Conservation (phyloP, 2,113 vertebrate genomes). For the Abramis brama region DNA sequence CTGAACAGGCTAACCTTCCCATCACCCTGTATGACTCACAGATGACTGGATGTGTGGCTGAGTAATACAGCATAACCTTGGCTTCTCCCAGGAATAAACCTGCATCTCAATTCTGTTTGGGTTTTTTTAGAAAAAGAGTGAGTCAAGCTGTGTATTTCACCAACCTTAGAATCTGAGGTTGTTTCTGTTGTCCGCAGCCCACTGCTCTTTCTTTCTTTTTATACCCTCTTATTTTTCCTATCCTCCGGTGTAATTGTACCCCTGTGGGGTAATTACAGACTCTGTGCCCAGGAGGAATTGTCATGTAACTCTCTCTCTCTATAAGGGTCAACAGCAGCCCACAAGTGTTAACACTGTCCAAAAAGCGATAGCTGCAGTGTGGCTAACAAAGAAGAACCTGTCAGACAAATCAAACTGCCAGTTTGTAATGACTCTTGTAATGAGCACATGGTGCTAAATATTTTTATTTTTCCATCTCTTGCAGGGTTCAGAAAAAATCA, state of each 20-base stretch:
- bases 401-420: background rate
- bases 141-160: background rate
- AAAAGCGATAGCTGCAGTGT: background rate
- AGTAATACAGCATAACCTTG: slow-evolving; percentile 40
- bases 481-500: background rate
- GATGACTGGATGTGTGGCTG: slow-evolving; percentile 32
- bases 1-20: slow-evolving; percentile 21
- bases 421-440: background rate
- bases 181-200: background rate
- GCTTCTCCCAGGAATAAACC: slow-evolving; percentile 32
- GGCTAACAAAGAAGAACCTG: background rate
- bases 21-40: slow-evolving; percentile 28
- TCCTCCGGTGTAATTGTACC: slow-evolving; percentile 17
- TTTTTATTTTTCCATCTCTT: background rate
- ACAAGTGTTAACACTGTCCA: background rate
- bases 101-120: background rate
- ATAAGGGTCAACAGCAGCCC: slow-evolving; percentile 3
- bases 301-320: background rate
- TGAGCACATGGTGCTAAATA: background rate
- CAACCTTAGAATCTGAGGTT: background rate
- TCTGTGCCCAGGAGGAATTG: background rate
- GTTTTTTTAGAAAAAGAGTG: background rate
- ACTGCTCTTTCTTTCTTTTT: background rate
- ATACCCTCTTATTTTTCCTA: background rate
- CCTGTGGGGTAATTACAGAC: slow-evolving; percentile 36